Evolutionary conservation across 2,888 invertebrate genomes (phyloP).

Genomic region (Catocala nupta): DNA sequence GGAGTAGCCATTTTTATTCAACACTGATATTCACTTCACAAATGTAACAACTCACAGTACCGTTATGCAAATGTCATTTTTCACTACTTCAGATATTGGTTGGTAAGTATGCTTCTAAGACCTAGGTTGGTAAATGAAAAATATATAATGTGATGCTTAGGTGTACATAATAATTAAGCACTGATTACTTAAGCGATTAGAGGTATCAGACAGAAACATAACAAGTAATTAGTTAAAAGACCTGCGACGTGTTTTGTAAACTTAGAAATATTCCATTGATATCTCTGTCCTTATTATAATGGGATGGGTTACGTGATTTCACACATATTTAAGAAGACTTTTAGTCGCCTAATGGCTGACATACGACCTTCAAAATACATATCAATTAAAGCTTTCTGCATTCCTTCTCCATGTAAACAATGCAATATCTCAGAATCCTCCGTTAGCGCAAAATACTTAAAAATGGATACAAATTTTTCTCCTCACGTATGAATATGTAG

Average conservation of each 20-base stretch:
- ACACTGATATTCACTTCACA: constrained; percentile 12
- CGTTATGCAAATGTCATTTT: constrained; percentile 17
- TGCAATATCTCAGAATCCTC: no score
- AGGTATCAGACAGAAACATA: constrained; percentile 5
- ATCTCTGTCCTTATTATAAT: no score
- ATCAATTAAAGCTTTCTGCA: no score
- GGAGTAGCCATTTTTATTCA: constrained; percentile 66
- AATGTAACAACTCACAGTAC: background rate
- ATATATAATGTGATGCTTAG: background rate
- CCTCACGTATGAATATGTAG: no score
- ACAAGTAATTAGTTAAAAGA: background rate
- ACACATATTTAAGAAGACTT: no score
- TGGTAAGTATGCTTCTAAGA: no score
- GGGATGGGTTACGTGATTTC: no score
- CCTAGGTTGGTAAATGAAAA: constrained; percentile 1
- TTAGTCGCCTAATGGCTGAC: no score
- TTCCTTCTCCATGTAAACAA: no score
- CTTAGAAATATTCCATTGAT: background rate
- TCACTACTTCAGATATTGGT: background rate
- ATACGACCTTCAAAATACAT: no score
- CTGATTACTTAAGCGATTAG: background rate
- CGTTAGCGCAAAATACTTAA: no score
- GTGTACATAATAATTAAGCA: background rate
- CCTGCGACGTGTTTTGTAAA: background rate
- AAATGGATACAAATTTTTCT: no score